Evolutionary conservation across 2,113 vertebrate species (phyloP).

Genomic region (Zosterops lateralis): DNA sequence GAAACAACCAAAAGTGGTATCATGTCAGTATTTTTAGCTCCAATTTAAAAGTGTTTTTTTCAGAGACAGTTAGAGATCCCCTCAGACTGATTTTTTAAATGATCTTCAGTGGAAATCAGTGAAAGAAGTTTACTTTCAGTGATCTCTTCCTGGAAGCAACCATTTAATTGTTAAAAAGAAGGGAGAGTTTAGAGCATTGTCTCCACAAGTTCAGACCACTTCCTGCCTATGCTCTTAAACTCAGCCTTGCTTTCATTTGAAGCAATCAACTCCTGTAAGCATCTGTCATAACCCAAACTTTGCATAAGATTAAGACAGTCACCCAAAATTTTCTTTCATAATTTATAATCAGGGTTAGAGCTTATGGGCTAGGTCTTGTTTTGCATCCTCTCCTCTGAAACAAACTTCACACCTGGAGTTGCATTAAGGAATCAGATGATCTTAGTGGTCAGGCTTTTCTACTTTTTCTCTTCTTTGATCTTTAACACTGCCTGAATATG

Average conservation of each 20-base stretch:
- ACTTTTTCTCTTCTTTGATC: background rate
- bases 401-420: background rate
- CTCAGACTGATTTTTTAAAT: background rate
- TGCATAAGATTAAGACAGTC: background rate
- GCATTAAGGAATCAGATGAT: background rate
- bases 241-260: background rate
- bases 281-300: background rate
- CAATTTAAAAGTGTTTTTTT: background rate
- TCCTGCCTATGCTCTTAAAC: background rate
- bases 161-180: background rate
- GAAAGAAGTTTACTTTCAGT: background rate
- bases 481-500: background rate
- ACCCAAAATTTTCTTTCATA: background rate
- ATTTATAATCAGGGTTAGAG: background rate
- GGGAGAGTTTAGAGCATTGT: background rate
- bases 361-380: background rate
- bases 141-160: background rate
- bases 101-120: background rate
- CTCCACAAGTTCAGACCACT: background rate
- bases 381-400: background rate
- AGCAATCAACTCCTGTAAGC: background rate
- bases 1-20: conserved; percentile 43
- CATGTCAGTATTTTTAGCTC: background rate
- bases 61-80: background rate
- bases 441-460: background rate